Base-by-base conservation (phyloP, 2,888 invertebrate genomes). In the Odontomyia ornata region DNA sequence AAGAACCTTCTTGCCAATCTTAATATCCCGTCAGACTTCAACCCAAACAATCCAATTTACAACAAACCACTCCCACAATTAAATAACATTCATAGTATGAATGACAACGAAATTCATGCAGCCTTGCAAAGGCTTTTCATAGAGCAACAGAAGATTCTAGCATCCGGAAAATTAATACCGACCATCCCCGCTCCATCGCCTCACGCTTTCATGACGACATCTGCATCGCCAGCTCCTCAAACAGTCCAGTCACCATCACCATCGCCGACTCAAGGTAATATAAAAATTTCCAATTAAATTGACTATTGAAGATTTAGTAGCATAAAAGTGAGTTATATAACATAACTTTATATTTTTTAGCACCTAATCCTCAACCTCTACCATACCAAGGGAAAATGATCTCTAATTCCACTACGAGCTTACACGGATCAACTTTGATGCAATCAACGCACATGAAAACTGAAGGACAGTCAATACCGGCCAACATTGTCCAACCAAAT, bases 111-210 rank as follows among this genome's bases (percentile, higher is more conserved):
- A 79, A 87, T 87, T 76, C 89, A 91, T 82, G 84, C 88, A 11
- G 83, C 89, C 11, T 82, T 92, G 67, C 89, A 90, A 77, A 88
- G 90, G 80, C 84, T 93, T 43, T 90, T 91, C 81, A 89, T 90
- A 76, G 91, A 93, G 80, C 93, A 93, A 82, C 90, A 92, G 79
- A 91, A 91, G 82, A 93, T 94, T 79, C 83, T 93, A 79, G 90
- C 92, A 0, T 90, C 91, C 13, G 93, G 93, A 9, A 93, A 93
- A 85, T 86, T 92, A 79, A 88, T 92, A 80, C 89, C n/a, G n/a
- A n/a, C n/a, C n/a, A n/a, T n/a, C n/a, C n/a, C n/a, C n/a, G n/a
- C n/a, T n/a, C n/a, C 91, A 7, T 83, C 76, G 15, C 67, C 64
- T 11, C 76, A 71, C 65, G 76, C 76, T 7, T 76, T 69, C 18